Base-by-base conservation (phyloP, 2,113 vertebrate genomes). In the Epinephelus cyanopodus region DNA sequence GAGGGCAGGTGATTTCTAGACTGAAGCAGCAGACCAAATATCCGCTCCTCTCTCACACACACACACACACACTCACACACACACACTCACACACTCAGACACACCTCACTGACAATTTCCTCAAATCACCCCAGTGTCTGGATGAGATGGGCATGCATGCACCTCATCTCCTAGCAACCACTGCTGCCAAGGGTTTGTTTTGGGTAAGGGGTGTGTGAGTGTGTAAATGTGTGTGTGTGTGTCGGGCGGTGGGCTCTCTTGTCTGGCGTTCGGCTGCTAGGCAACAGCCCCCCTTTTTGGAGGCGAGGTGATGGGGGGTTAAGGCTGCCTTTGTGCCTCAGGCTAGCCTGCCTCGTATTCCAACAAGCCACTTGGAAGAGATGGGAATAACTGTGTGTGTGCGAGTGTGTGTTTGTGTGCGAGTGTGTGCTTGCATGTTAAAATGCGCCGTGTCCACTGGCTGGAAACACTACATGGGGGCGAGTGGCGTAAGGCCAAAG, bases 131-230 rank as follows among this genome's bases (percentile, higher is more conserved):
- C 69, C 37, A 7, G 56, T 57, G 75, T 82, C 85, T 83, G 75
- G 61, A 89, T 79, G 64, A 70, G 79, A 79, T 7, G 67, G 67
- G 74, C 82, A 87, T 91, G 85, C 85, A 75, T 81, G 77, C 82
- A 60, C 73, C 66, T 85, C 68, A 87, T 91, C 77, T 72, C 92
- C 83, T 92, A 92, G 95, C 92, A 93, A 93, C 93, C 82, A 14
- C 63, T 57, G 47, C 71, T 65, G 76, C 85, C 33, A 73, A 74
- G 83, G 77, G 81, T 77, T 86, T 81, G 37, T 83, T 68, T 79
- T 64, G 73, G 69, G 73, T 9, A 63, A 76, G 76, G 60, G 71
- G 68, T 54, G 42, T 65, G 61, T 39, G 75, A 62, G 65, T 78
- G 47, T 48, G 52, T 68, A 39, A n/a, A 37, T 66, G 74, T 77